Base-by-base conservation (phyloP, 2,797 vertebrate species). In the Enteromius trimaculatus region DNA sequence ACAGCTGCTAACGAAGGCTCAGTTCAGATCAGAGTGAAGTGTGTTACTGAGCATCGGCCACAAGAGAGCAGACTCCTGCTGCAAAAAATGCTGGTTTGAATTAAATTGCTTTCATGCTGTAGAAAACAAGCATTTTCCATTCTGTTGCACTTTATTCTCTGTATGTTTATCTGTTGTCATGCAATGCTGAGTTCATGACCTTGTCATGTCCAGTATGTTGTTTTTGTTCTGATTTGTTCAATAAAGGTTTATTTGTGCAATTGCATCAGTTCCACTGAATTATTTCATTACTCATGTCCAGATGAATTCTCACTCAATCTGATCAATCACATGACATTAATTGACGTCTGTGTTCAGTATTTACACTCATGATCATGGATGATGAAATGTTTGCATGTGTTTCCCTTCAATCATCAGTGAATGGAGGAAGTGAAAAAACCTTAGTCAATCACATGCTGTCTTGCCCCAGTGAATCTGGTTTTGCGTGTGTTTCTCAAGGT, bases 191-290 rank as follows among this genome's bases (percentile, higher is more conserved):
- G 62, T 66, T 53, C 44, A 74, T 81, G 80, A 75, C 44, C 26
- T 39, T 74, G 69, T 65, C 58, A 81, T 81, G n/a, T 51, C 29
- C 58, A 26, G 70, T 81, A 66, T 81, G 70, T 23, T 51, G 58
- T 64, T 47, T 23, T 55, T 51, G 44, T n/a, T 31, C 44, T 72
- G 44, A 21, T 74, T 81, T 42, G 31, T 55, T 58, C 10, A 74
- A 75, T 65, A 75, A 64, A 81, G 65, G 29, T 60, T 3, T 80
- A 10, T 14, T 68, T 71, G 71, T 47, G 23, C 53, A 60, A 26
- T 17, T 7, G 5, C 79, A 74, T 53, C 11, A 0, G 23, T 70
- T 75, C 74, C 39, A 49, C 49, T 78, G 29, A 14, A 51, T 65
- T 8, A 74, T 65, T 51, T 72, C 29, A 53, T 60, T n/a, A 4